phyloP scores from a whole-genome alignment of 2,113 vertebrate species.

The Brachyistius frenatus region DNA sequence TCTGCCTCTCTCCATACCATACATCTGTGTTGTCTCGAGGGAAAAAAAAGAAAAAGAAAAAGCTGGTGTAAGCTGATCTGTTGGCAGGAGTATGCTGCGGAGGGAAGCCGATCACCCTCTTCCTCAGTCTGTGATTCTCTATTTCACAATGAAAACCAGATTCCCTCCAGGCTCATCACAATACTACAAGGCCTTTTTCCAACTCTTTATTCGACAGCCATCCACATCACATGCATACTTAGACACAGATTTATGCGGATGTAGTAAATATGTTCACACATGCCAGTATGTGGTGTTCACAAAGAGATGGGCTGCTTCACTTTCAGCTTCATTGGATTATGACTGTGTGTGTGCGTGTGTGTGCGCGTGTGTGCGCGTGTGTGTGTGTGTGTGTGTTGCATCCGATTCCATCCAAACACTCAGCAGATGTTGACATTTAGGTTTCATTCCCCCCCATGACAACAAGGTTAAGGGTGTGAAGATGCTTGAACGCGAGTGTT shows the following conservation, averaged over 20 bases:
- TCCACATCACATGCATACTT: not conserved
- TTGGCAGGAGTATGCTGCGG: slow-evolving; percentile 47
- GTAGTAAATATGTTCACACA: not conserved
- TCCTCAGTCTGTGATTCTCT: slow-evolving; percentile 45
- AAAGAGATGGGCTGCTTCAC: slow-evolving; percentile 10
- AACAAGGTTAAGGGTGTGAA: slow-evolving; percentile 66
- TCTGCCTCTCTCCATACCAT: slow-evolving; percentile 3
- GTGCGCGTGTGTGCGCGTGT: too few species aligned
- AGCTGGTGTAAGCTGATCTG: slow-evolving; percentile 54
- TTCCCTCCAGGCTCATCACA: slow-evolving; percentile 42
- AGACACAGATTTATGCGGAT: slow-evolving; percentile 36
- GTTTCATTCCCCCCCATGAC: slow-evolving; percentile 19
- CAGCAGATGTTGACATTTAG: slow-evolving; percentile 77
- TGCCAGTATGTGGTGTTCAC: slow-evolving; percentile 8
- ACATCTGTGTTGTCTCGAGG: slow-evolving; percentile 41
- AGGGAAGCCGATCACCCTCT: slow-evolving; percentile 48
- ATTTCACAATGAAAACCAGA: slow-evolving; percentile 47
- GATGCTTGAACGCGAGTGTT: slow-evolving; percentile 38
- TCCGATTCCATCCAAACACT: slow-evolving; percentile 46
- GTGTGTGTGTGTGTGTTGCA: slow-evolving; percentile 25
- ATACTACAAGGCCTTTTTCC: slow-evolving; percentile 49
- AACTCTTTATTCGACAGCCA: slow-evolving; percentile 30
- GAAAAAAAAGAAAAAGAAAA: not conserved
- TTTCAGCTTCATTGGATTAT: slow-evolving; percentile 20
- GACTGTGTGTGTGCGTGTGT: slow-evolving; percentile 16